Evolutionary conservation across 2,888 invertebrate species (phyloP).

Genomic region (Oscheius sp.): DNA sequence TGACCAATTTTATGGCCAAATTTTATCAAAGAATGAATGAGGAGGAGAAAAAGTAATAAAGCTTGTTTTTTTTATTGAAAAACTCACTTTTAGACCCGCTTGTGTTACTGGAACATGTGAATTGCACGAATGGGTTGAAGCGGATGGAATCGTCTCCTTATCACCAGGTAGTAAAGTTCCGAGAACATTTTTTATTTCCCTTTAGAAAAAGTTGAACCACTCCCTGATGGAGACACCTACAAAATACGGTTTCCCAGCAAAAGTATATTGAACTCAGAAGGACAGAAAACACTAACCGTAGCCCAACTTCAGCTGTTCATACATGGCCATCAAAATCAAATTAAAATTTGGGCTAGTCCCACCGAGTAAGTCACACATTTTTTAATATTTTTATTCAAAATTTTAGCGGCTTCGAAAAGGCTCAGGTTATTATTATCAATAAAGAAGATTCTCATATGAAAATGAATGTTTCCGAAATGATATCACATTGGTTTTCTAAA

Average conservation of each 20-base stretch:
- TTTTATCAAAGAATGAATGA: conserved; percentile 27
- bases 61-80: neutral
- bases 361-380: neutral
- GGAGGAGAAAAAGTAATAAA: conserved; percentile 3
- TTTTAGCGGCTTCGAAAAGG: conserved; percentile 10
- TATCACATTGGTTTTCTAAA: neutral
- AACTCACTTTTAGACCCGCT: neutral
- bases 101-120: conserved; percentile 19
- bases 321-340: neutral
- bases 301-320: conserved; percentile 20
- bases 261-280: neutral
- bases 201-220: conserved; percentile 14
- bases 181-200: too few species aligned
- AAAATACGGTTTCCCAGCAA: conserved; percentile 21
- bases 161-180: conserved; percentile 18
- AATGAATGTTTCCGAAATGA: conserved; percentile 13
- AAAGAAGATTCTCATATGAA: conserved; percentile 9
- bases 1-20: conserved; percentile 19
- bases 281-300: neutral
- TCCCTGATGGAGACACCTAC: conserved; percentile 15
- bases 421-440: conserved; percentile 5
- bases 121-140: conserved; percentile 15
- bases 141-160: conserved; percentile 23
- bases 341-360: conserved; percentile 14
- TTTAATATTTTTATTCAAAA: neutral